A percentile compares a stretch with the other conserved stretches of the same genome.
phyloP scores from a whole-genome alignment of 2,113 vertebrate species.

The Pseudorhombus dupliciocellatus region DNA sequence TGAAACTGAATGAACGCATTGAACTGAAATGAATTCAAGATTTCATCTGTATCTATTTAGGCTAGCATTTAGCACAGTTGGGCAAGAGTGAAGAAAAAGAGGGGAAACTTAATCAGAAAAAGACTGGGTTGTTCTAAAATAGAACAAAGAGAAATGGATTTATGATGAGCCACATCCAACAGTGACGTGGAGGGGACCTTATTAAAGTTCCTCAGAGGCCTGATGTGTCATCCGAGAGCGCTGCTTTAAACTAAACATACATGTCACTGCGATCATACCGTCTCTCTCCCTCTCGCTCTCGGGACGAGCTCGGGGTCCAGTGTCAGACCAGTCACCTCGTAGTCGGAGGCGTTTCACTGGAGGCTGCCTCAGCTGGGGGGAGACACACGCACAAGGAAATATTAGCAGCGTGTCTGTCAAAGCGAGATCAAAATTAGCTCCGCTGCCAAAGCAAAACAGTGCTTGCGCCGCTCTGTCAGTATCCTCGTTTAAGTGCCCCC shows the following conservation, averaged over 20 bases:
- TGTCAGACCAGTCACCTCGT: constrained; percentile 98
- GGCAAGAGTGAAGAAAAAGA: not conserved
- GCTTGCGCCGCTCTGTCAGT: constrained; percentile 54
- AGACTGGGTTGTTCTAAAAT: no score
- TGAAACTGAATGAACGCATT: no score
- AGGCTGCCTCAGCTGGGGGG: constrained; percentile 89
- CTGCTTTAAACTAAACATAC: not conserved
- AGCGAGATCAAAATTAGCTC: constrained; percentile 72
- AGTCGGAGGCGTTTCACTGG: constrained; percentile 96
- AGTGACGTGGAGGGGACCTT: not conserved
- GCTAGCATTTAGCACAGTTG: not conserved
- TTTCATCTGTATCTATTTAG: no score
- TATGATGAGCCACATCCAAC: no score
- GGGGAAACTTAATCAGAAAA: not conserved
- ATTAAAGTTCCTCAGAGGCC: not conserved
- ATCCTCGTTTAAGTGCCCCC: constrained; percentile 46
- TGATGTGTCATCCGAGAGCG: not conserved
- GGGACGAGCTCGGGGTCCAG: constrained; percentile 95
- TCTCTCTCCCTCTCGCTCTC: constrained; percentile 98
- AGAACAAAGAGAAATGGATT: no score
- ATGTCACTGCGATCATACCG: constrained; percentile 79
- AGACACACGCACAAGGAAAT: constrained; percentile 45
- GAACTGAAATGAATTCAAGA: no score
- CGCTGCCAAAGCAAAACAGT: constrained; percentile 69
- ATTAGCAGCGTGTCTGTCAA: constrained; percentile 69